Conservation (phyloP, 2,113 vertebrate species). For the Nibea albiflora region DNA sequence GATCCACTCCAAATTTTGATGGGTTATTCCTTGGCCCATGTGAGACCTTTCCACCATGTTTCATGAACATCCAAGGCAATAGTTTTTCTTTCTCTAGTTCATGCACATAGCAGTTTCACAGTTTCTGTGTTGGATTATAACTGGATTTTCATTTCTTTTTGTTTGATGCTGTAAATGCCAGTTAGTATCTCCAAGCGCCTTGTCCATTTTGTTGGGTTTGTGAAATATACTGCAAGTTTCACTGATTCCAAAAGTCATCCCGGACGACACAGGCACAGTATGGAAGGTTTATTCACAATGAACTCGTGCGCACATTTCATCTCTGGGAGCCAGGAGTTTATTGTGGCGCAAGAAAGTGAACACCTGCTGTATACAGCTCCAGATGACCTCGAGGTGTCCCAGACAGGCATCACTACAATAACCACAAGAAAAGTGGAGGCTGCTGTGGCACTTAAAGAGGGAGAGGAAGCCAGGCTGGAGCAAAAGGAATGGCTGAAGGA, state of each 20-base stretch:
- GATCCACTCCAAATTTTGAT: too few relatives aligned
- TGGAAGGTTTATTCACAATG: neutral
- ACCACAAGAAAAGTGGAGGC: slow-evolving; percentile 30
- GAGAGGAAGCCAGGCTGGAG: slow-evolving; percentile 13
- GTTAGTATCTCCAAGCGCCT: neutral
- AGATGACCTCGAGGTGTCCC: slow-evolving; percentile 35
- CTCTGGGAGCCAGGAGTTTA: neutral
- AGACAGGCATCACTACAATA: slow-evolving; percentile 24
- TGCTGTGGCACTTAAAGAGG: slow-evolving; percentile 8
- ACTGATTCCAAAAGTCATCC: slow-evolving; percentile 2
- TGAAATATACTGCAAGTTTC: neutral
- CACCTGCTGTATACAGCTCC: slow-evolving; percentile 21
- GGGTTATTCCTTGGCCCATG: too few relatives aligned
- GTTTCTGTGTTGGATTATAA: neutral
- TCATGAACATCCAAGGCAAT: too few relatives aligned
- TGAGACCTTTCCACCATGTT: too few relatives aligned
- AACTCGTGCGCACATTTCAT: neutral
- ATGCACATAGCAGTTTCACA: neutral
- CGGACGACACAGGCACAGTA: neutral
- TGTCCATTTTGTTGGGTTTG: neutral
- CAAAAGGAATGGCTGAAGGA: slow-evolving; percentile 9
- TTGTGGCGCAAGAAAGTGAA: neutral
- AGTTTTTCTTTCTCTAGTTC: neutral
- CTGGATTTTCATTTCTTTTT: neutral
- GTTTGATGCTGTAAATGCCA: neutral